Evolutionary conservation across 1,140 invertebrate species (phyloP).

Genomic region (Leptopilina boulardi): DNA sequence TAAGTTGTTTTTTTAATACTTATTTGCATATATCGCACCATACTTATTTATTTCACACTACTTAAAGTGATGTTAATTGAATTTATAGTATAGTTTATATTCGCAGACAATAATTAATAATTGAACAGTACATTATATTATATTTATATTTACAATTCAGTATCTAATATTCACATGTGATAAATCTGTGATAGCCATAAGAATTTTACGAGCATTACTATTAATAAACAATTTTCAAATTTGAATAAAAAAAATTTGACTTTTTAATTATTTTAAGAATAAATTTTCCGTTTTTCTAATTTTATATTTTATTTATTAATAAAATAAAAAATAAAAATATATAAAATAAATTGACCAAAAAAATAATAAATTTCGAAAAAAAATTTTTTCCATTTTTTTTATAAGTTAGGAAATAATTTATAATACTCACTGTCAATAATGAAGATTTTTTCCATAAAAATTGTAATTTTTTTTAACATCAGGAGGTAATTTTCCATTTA

Average conservation of each 20-base stretch:
- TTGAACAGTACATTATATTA: constrained; percentile 39
- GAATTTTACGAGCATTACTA: not conserved
- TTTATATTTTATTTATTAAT: not conserved
- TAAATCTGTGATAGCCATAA: constrained; percentile 57
- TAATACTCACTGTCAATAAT: too few relatives aligned
- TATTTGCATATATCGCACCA: constrained; percentile 30
- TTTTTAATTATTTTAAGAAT: not conserved
- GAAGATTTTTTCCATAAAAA: too few relatives aligned
- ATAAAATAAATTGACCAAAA: too few relatives aligned
- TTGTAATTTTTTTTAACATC: too few relatives aligned
- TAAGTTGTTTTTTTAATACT: constrained; percentile 7
- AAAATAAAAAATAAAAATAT: too few relatives aligned
- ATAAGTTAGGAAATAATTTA: too few relatives aligned
- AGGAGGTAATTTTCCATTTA: too few relatives aligned
- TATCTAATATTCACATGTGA: constrained; percentile 48
- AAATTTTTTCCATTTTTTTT: too few relatives aligned
- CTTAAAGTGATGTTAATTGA: constrained; percentile 35
- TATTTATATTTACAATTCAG: constrained; percentile 39
- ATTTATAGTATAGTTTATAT: constrained; percentile 46
- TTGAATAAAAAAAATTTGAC: not conserved
- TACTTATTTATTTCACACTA: constrained; percentile 27
- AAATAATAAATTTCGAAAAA: too few relatives aligned
- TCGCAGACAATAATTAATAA: constrained; percentile 1
- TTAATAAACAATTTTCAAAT: constrained; percentile 10
- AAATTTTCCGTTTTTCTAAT: too few relatives aligned